Base-by-base conservation (phyloP, 2,888 invertebrate genomes). In the Pachliopta kotzebuea region DNA sequence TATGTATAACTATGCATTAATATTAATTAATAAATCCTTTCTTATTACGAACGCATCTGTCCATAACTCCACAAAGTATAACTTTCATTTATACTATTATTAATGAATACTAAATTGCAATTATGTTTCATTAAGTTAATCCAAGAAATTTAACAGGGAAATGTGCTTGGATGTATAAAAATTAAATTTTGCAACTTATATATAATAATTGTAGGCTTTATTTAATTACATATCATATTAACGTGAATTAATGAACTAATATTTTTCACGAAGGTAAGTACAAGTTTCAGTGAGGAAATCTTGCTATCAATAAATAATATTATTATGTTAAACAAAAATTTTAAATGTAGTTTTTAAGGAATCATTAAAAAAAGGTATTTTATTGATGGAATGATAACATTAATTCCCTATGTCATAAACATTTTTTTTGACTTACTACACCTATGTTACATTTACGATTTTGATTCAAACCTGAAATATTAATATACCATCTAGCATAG, bases 321-420 rank as follows among this genome's bases (percentile, higher is more conserved):
- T n/a, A 45, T 4, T n/a, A 14, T 14, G 6, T 45, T 45, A 45
- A 45, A 45, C 8, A n/a, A n/a, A 42, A 42, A 17, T 6, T 2
- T 18, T 0, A n/a, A 45, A 45, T 18, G 6, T n/a, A 18, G 2
- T 18, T 42, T 18, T n/a, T 6, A n/a, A 45, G 0, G 11, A n/a
- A 45, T n/a, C 0, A 18, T 45, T n/a, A 2, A 45, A n/a, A 54
- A 6, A 57, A 53, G 52, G 59, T 54, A 57, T 55, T 65, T 20
- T 54, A 64, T 37, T n/a, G 11, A 14, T 45, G 60, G 62, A 77
- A 82, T 83, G 81, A 78, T 80, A 70, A 83, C 86, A 89, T 85
- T 83, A 80, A 83, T 84, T 84, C 84, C 89, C 85, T 72, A 78
- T 74, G 68, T 74, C 60, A 72, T 74, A 79, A 87, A 86, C 83